Conservation (phyloP, 2,888 invertebrate genomes). For the Harmothoe impar region DNA sequence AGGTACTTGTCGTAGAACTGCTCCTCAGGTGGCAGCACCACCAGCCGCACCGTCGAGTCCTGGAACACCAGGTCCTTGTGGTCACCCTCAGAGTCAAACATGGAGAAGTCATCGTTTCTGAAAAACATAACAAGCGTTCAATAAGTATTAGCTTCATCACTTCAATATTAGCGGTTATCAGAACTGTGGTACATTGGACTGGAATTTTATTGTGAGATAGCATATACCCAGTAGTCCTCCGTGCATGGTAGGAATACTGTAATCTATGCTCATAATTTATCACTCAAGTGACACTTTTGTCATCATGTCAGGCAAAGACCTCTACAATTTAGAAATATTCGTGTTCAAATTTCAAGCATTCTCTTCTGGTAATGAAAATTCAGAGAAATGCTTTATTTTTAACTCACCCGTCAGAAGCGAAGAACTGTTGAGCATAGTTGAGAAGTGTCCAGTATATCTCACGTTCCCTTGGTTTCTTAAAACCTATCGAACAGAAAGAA, state of each 20-base stretch:
- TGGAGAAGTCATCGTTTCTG: constrained; percentile 88
- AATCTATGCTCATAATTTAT: too few relatives aligned
- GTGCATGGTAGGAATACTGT: too few relatives aligned
- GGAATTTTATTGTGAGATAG: too few relatives aligned
- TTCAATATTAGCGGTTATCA: background rate
- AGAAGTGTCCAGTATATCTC: constrained; percentile 95
- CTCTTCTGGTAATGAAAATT: too few relatives aligned
- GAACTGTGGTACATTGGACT: background rate
- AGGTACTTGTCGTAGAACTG: constrained; percentile 79
- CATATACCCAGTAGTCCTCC: too few relatives aligned
- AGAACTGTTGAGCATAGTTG: constrained; percentile 96
- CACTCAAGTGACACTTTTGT: too few relatives aligned
- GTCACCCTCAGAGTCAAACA: constrained; percentile 91
- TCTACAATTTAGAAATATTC: too few relatives aligned
- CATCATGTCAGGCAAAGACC: too few relatives aligned
- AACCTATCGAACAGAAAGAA: constrained; percentile 80
- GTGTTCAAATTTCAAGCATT: too few relatives aligned
- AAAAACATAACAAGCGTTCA: constrained; percentile 30
- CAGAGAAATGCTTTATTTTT: background rate
- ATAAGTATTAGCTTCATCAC: background rate
- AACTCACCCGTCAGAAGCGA: constrained; percentile 87
- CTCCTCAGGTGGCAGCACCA: constrained; percentile 87
- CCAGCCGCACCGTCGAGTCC: constrained; percentile 95
- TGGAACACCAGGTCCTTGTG: constrained; percentile 97
- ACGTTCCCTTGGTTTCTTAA: constrained; percentile 90